Conservation (phyloP, 1,140 invertebrate genomes). For the Heliconius hermathena region DNA sequence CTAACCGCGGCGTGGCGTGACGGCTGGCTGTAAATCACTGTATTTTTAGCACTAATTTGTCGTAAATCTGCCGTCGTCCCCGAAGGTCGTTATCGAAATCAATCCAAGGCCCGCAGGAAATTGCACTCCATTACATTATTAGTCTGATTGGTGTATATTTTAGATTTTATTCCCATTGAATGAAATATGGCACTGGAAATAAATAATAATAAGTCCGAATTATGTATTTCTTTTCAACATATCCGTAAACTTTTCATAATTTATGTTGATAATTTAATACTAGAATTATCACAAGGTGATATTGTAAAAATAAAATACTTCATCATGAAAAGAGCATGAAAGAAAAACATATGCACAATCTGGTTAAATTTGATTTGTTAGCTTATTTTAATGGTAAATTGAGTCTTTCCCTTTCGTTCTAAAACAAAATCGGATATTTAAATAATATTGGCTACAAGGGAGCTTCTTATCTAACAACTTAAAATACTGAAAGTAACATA, state of each 20-base stretch:
- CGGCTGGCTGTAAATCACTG: constrained; percentile 57
- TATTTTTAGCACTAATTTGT: constrained; percentile 72
- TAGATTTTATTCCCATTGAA: not conserved
- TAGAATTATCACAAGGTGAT: no score
- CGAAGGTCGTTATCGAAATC: constrained; percentile 54
- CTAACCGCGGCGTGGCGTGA: constrained; percentile 52
- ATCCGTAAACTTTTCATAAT: no score
- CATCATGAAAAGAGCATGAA: no score
- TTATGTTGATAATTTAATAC: not conserved
- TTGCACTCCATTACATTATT: constrained; percentile 19
- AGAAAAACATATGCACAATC: no score
- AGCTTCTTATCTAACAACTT: no score
- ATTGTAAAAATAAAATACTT: no score
- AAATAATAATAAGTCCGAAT: not conserved
- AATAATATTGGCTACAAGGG: no score
- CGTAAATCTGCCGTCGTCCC: constrained; percentile 56
- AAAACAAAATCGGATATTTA: no score
- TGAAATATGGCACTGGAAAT: not conserved
- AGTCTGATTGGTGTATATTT: not conserved
- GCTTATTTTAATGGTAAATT: no score
- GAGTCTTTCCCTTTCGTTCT: no score
- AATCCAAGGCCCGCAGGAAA: constrained; percentile 32
- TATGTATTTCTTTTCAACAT: not conserved
- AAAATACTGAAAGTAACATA: no score
- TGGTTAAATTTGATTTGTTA: no score